These are phyloP conservation scores for Peromyscus californicus DNA, from an alignment of 2,113 vertebrate species.

Conservation along the genomic window DNA sequence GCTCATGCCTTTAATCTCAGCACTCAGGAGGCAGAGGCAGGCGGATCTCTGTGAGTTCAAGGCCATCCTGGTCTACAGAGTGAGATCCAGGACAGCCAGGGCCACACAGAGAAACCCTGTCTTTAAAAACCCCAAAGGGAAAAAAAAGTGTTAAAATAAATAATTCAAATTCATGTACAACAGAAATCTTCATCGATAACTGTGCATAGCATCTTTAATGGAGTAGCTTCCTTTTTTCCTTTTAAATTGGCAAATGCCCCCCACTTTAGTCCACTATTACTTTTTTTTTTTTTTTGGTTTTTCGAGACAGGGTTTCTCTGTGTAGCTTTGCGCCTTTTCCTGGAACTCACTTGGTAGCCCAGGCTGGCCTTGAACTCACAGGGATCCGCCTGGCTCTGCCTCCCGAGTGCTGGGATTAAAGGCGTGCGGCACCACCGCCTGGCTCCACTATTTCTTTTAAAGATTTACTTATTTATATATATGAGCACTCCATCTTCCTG, in stretches of 20 bases:
- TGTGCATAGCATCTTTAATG: background rate
- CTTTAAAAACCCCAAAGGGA: background rate
- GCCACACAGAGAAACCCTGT: background rate
- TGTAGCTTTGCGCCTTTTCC: too few species aligned
- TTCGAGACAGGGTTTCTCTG: too few species aligned
- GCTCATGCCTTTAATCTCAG: background rate
- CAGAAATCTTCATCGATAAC: background rate
- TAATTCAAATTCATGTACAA: background rate
- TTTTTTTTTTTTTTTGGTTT: too few species aligned
- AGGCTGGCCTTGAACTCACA: too few species aligned
- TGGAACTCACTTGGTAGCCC: too few species aligned
- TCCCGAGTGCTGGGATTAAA: too few species aligned
- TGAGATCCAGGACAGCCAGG: background rate
- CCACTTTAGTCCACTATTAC: background rate
- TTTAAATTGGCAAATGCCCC: background rate
- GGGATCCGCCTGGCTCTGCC: too few species aligned
- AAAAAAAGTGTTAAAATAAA: background rate
- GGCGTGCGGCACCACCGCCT: too few species aligned
- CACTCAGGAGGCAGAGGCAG: background rate
- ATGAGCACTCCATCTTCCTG: background rate
- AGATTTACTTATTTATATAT: background rate
- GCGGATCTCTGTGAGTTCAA: background rate
- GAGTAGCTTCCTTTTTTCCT: background rate
- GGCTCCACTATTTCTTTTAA: too few species aligned
- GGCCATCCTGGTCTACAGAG: background rate